Percentiles rank a stretch among this genome's conserved stretches.
Evolutionary conservation across 2,888 invertebrate species (phyloP).

Genomic region (Tipula vernalis): DNA sequence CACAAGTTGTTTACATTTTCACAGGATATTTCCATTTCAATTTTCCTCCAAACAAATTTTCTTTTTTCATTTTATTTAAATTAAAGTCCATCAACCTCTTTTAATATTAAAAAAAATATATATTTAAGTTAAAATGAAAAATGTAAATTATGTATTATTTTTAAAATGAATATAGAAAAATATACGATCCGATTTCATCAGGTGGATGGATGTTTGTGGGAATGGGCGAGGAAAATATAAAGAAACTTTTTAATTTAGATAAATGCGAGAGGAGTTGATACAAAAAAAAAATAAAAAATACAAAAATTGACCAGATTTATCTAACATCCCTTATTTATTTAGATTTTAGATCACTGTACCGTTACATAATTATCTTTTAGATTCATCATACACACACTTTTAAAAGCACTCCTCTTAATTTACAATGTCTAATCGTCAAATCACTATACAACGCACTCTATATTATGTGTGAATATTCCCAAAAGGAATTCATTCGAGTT

Average conservation of each 20-base stretch:
- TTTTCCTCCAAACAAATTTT: background rate
- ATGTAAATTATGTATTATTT: background rate
- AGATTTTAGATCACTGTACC: background rate
- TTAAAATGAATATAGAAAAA: background rate
- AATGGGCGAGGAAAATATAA: background rate
- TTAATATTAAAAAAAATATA: background rate
- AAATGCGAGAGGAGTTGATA: background rate
- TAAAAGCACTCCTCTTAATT: background rate
- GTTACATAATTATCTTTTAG: background rate
- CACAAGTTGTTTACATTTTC: background rate
- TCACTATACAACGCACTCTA: background rate
- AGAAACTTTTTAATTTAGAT: background rate
- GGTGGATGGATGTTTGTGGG: background rate
- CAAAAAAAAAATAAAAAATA: background rate
- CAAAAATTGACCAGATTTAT: background rate
- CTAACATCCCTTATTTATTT: background rate
- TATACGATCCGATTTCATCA: background rate
- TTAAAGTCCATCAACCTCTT: conserved; percentile 4
- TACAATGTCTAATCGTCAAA: background rate
- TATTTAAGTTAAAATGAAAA: background rate
- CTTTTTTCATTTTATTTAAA: background rate
- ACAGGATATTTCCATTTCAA: background rate
- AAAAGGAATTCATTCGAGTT: background rate
- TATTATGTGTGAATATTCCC: background rate
- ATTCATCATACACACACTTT: background rate